A percentile compares a stretch with the other conserved stretches of the same genome.
Evolutionary conservation across 2,113 vertebrate genomes (phyloP).

Genomic region (Sinocyclocheilus rhinocerous): DNA sequence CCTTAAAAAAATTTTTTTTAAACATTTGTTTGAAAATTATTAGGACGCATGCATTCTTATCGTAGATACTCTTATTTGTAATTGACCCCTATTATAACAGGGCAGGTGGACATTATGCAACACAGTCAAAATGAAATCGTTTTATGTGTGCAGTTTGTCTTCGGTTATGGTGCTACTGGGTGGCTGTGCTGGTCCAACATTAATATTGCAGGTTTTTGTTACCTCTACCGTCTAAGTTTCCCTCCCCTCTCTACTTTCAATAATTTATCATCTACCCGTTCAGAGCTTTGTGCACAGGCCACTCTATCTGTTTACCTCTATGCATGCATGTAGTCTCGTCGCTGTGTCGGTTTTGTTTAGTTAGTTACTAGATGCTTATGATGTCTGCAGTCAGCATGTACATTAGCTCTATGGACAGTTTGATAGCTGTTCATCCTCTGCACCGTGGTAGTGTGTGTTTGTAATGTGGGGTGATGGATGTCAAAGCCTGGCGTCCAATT

Average conservation of each 20-base stretch:
- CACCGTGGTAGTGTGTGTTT: constrained; percentile 39
- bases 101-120: background rate
- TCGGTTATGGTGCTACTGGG: background rate
- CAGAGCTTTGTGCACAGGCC: constrained; percentile 70
- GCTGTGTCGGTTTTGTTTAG: constrained; percentile 29
- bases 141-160: constrained; percentile 5
- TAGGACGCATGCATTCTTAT: background rate
- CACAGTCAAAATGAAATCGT: background rate
- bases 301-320: constrained; percentile 71
- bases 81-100: background rate
- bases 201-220: constrained; percentile 78
- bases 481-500: constrained; percentile 86
- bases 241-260: constrained; percentile 76
- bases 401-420: constrained; percentile 56
- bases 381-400: background rate
- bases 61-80: too few relatives aligned
- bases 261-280: constrained; percentile 82
- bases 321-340: constrained; percentile 20
- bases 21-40: background rate
- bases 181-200: constrained; percentile 63
- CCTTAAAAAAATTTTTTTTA: too few relatives aligned
- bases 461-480: constrained; percentile 81
- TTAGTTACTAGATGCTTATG: background rate
- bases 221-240: constrained; percentile 71
- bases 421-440: background rate